A percentile compares a stretch with the other conserved stretches of the same genome.
phyloP scores from a whole-genome alignment of 2,113 vertebrate species.

The Gymnobelideus leadbeateri region DNA sequence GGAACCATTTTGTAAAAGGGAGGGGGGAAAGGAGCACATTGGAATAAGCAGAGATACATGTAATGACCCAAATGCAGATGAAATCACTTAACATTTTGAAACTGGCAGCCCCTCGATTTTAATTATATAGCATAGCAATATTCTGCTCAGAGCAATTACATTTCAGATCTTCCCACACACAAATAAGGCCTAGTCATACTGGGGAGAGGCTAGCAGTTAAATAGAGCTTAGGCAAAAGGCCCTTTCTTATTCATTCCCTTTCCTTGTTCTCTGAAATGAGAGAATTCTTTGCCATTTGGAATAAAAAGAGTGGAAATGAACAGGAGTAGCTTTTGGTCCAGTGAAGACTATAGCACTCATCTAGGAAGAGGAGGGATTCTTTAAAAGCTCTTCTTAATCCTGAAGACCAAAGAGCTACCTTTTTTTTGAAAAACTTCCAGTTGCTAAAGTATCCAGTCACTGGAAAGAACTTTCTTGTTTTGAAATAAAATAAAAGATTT shows the following conservation, averaged over 20 bases:
- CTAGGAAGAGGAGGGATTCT: rapidly evolving
- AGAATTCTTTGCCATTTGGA: neutral
- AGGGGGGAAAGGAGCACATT: constrained; percentile 65
- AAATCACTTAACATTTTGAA: constrained; percentile 76
- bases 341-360: neutral
- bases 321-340: neutral
- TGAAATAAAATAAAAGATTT: constrained; percentile 60
- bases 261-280: neutral
- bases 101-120: constrained; percentile 65
- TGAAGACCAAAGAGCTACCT: neutral
- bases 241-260: rapidly evolving
- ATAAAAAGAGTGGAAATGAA: rapidly evolving
- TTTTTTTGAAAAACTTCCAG: constrained; percentile 46
- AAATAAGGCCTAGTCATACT: constrained; percentile 48
- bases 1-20: neutral
- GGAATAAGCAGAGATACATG: constrained; percentile 37
- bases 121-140: constrained; percentile 66
- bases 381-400: neutral
- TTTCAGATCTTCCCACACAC: constrained; percentile 66
- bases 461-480: constrained; percentile 72
- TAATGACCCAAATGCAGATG: constrained; percentile 63
- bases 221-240: neutral
- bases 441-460: neutral
- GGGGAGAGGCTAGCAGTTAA: neutral
- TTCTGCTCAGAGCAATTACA: constrained; percentile 79